Conservation (phyloP, 1,140 invertebrate genomes). For the Drosophila novamexicana region DNA sequence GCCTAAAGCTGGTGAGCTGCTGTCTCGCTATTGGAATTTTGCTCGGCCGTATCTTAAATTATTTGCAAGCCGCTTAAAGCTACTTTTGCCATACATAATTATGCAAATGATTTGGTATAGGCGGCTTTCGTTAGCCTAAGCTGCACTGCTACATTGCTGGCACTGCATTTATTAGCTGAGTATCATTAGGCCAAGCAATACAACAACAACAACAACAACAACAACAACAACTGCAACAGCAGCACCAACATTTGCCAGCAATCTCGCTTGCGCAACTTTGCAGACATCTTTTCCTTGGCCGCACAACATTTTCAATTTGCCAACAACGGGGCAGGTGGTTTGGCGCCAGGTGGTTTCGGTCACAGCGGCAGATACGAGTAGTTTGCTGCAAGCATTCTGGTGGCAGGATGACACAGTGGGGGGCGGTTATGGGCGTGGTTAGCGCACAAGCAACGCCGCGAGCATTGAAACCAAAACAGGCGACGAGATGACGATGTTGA, state of each 20-base stretch:
- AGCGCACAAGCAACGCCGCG: constrained; percentile 58
- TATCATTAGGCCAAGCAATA: constrained; percentile 31
- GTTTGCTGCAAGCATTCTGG: constrained; percentile 1
- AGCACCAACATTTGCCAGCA: constrained; percentile 12
- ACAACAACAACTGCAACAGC: constrained; percentile 1
- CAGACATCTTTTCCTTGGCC: constrained; percentile 44
- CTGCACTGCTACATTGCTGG: constrained; percentile 1
- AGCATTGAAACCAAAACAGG: constrained; percentile 63
- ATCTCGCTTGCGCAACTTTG: constrained; percentile 40
- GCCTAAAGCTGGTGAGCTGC: no score
- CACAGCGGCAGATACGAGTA: constrained; percentile 7
- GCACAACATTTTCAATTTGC: constrained; percentile 78
- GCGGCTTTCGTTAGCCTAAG: neutral
- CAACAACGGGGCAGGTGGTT: constrained; percentile 9
- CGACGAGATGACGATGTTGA: constrained; percentile 61
- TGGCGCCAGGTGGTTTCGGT: constrained; percentile 52
- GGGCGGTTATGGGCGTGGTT: constrained; percentile 1
- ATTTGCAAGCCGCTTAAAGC: neutral
- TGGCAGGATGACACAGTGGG: neutral
- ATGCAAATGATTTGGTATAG: constrained; percentile 30
- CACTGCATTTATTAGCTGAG: constrained; percentile 37
- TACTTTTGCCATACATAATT: constrained; percentile 11
- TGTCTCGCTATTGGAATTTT: neutral
- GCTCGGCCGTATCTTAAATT: neutral
- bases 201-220: constrained; percentile 5